Conservation (phyloP, 2,797 vertebrate genomes). For the Gadopsis bispinosus region DNA sequence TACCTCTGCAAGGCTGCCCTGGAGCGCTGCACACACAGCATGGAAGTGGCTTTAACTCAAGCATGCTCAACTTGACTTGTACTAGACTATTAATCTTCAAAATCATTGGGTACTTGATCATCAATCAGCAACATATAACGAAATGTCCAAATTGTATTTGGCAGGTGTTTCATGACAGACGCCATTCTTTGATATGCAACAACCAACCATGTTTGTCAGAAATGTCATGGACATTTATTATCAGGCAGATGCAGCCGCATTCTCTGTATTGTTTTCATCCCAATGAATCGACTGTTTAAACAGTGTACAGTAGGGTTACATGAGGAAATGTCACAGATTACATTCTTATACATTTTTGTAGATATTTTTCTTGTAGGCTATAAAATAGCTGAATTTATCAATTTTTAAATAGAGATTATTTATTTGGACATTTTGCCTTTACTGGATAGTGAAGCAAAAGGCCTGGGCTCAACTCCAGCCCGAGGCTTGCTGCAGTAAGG, state of each 20-base stretch:
- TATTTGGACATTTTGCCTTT: no score
- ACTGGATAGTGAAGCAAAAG: no score
- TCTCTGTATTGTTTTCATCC: not conserved
- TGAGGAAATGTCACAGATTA: not conserved
- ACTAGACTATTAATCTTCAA: not conserved
- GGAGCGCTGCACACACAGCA: constrained; percentile 88
- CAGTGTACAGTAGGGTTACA: not conserved
- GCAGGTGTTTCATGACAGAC: not conserved
- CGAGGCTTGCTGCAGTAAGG: no score
- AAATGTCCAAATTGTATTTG: not conserved
- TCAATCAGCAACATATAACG: not conserved
- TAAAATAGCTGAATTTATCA: not conserved
- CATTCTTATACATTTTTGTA: not conserved
- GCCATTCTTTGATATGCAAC: not conserved
- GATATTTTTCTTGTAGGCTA: not conserved
- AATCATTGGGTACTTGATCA: not conserved
- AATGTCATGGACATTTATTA: not conserved
- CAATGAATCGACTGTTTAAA: not conserved
- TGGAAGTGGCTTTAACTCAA: constrained; percentile 26
- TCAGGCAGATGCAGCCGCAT: not conserved
- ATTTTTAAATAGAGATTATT: no score
- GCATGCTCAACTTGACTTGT: not conserved
- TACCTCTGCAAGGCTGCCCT: constrained; percentile 98
- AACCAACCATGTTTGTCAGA: not conserved
- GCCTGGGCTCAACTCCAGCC: no score